Base-by-base conservation (phyloP, 2,113 vertebrate species). In the Rhinoptilus africanus region DNA sequence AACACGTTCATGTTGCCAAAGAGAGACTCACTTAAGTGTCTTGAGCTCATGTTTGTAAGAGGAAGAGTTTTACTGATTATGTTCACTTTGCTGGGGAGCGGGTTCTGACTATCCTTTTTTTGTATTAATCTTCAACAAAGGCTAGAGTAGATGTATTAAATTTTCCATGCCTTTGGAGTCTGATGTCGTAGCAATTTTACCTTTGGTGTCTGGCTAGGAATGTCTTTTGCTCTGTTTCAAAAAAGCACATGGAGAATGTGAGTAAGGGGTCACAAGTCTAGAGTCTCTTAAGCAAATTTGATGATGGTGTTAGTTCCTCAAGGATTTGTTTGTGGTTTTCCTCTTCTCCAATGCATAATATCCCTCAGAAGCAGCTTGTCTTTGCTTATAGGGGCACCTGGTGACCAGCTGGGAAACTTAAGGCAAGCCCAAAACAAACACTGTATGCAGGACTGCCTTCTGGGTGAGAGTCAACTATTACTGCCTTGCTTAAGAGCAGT, bases 341-440 rank as follows among this genome's bases (percentile, higher is more conserved):
- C 48, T 73, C 28, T 69, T 74, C 66, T 90, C n/a, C 39, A 27
- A 1, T 30, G 9, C 23, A 1, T 54, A n/a, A 8, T 14, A 48
- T 17, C 57, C 35, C 48, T 86, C 48, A 45, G 76, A 60, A 77
- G 21, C 47, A 74, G 27, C 26, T 69, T 73, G 21, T 20, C 48
- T 39, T 78, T 75, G 22, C 27, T 68, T 87, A 8, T 8, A 64
- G 59, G 16, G 62, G 39, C 41, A 87, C 41, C 14, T 73, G 37
- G 20, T 85, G 39, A 96, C 43, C 56, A 68, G 9, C 18, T 43
- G 39, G 56, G 37, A 71, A 92, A 35, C 50, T 23, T 80, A 26
- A 62, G 53, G 10, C 1, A 1, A 67, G 24, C 22, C 54, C 23
- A 26, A 6, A 48, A 27, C 3, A 54, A 32, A 62, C 4, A 1